Conservation (phyloP, 2,888 invertebrate genomes). For the Congeria kusceri region DNA sequence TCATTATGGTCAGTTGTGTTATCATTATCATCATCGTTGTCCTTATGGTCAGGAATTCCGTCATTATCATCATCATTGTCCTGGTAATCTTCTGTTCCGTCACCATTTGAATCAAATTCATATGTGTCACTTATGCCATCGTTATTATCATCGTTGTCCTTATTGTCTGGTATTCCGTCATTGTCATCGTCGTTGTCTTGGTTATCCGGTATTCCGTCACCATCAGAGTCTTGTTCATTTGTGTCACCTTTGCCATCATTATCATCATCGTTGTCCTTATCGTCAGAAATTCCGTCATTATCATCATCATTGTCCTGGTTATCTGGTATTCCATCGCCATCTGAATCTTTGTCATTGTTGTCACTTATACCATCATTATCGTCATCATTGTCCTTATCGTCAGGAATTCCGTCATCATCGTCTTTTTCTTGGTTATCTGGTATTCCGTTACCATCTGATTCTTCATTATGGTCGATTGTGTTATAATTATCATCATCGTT, state of each 20-base stretch:
- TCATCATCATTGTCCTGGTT: constrained; percentile 62
- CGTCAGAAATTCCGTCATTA: constrained; percentile 76
- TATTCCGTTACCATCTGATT: constrained; percentile 77
- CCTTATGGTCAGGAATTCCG: constrained; percentile 73
- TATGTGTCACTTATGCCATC: constrained; percentile 77
- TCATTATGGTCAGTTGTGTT: constrained; percentile 69
- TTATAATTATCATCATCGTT: constrained; percentile 75
- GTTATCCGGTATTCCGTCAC: constrained; percentile 47
- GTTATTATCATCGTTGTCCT: constrained; percentile 74
- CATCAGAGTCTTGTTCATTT: constrained; percentile 52
- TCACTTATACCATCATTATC: constrained; percentile 81
- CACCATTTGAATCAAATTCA: constrained; percentile 76
- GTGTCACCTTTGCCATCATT: constrained; percentile 73
- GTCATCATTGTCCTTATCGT: constrained; percentile 69
- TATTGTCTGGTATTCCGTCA: constrained; percentile 78
- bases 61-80: constrained; percentile 80
- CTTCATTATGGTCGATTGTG: constrained; percentile 73
- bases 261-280: constrained; percentile 65
- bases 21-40: constrained; percentile 66
- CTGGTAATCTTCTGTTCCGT: constrained; percentile 75
- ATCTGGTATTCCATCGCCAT: constrained; percentile 79
- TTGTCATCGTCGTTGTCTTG: constrained; percentile 76
- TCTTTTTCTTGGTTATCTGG: constrained; percentile 70
- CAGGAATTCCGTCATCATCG: constrained; percentile 78
- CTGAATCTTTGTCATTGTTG: constrained; percentile 64